Evolutionary conservation across 1,140 invertebrate species (phyloP), one percentile per base, ranked within the genome.

Genomic region (Danaus plexippus): DNA sequence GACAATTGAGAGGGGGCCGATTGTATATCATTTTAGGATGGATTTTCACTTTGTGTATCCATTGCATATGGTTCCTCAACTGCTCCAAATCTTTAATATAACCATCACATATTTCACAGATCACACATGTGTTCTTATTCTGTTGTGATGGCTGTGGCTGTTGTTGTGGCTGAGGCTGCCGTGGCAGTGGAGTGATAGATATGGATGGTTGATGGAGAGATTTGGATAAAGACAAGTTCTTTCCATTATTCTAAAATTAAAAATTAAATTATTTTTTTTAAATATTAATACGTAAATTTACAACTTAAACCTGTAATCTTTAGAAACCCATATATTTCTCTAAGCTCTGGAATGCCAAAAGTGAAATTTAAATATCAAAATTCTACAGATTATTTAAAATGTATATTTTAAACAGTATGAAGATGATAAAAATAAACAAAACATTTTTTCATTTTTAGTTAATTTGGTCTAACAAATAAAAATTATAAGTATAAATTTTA

Each of bases 21-120:
- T 96, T 97, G 76, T 96, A 95, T 61, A 97, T 96, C 96, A 97
- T 97, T 87, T 97, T 97, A 60, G 95, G 96, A 89, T 97, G 96
- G 73, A 97, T 97, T 88, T 97, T 97, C 52, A 97, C 95, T 91
- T 97, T 97, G 77, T 97, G 96, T 75, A 97, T 96, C 95, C 95
- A 97, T 71, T 96, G 95, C 96, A 97, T 97, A 75, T 97, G 96
- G 83, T 96, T 97, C 61, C 95, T 88, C 43, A 97, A 87, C 85
- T 97, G 95, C 71, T 97, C 96, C 68, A 97, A 89, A 87, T 97
- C 96, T 88, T 97, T 97, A 54, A 97, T 97, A 71, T 97, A 97
- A 44, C 95, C 95, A 83, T 97, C 96, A 84, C 96, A 97, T 64
- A 97, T 97, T 88, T 97, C 96, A 83, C 96, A 97, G 66, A 97